Evolutionary conservation across 2,797 vertebrate genomes (phyloP), one percentile per base, ranked within the genome.

Genomic region (Aeoliscus strigatus): DNA sequence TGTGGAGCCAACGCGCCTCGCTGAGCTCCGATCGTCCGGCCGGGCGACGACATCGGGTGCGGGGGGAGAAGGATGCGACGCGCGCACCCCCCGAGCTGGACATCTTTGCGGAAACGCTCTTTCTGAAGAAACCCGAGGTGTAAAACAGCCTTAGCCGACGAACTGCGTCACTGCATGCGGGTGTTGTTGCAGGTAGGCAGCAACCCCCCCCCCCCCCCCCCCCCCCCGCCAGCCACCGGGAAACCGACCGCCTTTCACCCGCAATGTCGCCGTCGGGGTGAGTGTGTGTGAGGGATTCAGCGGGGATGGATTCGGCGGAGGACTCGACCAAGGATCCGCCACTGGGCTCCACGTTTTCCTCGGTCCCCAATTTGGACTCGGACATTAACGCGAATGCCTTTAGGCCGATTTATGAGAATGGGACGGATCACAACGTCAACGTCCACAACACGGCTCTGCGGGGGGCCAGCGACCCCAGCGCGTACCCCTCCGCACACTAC

Each of bases 151-250:
- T 35, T 67, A 79, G 69, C 82, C 70, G 74, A 66, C 40, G 61
- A 86, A 88, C 83, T 90, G 88, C 88, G 88, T 90, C 88, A 90
- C 70, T 67, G 75, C 56, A 57, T 63, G 68, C 70, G n/a, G n/a
- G n/a, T n/a, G n/a, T n/a, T n/a, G n/a, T n/a, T 83, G 86, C 89
- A 90, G 90, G 90, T 89, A 66, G 49, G 60, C 66, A 48, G 68
- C 65, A 44, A 74, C 77, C 67, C 70, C 75, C 63, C 46, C 71
- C 60, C 29, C 52, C 48, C n/a, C n/a, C n/a, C n/a, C n/a, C n/a
- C n/a, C n/a, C n/a, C n/a, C n/a, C n/a, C n/a, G n/a, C n/a, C n/a
- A n/a, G n/a, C n/a, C n/a, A 14, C 49, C 73, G 83, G 71, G 55
- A 60, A 65, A 77, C 65, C 74, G 85, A 71, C 73, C 73, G 81